Evolutionary conservation across 2,797 vertebrate species (phyloP).

Genomic region (Pyrocephalus nanus): DNA sequence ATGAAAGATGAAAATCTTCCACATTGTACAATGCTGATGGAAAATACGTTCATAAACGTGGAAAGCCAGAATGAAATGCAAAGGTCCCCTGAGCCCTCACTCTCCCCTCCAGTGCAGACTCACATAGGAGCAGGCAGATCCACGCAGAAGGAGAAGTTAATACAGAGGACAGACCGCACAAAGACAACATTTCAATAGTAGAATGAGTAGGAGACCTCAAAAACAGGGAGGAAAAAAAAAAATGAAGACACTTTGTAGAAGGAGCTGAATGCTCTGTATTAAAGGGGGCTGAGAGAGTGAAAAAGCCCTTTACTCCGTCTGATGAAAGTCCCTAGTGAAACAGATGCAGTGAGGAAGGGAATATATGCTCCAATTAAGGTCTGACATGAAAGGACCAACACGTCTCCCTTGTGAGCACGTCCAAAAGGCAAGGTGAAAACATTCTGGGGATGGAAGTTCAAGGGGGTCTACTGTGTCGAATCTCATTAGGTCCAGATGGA

Average conservation of each 20-base stretch:
- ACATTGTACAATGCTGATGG: not conserved
- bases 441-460: constrained; percentile 43
- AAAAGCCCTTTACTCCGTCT: constrained; percentile 24
- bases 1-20: not conserved
- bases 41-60: not conserved
- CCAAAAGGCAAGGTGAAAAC: constrained; percentile 60
- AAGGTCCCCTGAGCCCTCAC: not conserved
- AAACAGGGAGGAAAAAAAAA: not conserved
- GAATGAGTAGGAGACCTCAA: constrained; percentile 34
- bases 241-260: constrained; percentile 41
- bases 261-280: constrained; percentile 9
- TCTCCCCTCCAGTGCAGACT: not conserved
- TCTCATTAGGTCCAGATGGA: constrained; percentile 52
- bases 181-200: constrained; percentile 46
- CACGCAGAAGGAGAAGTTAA: not conserved
- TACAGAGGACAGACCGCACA: constrained; percentile 24
- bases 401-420: constrained; percentile 40
- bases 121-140: not conserved
- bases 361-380: constrained; percentile 58
- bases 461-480: not conserved
- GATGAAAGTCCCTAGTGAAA: constrained; percentile 59
- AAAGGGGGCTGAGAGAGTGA: constrained; percentile 19
- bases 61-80: not conserved
- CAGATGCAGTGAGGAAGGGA: constrained; percentile 34
- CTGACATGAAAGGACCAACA: constrained; percentile 52